phyloP scores from a whole-genome alignment of 2,113 vertebrate genomes.

The Terrapene triunguis region DNA sequence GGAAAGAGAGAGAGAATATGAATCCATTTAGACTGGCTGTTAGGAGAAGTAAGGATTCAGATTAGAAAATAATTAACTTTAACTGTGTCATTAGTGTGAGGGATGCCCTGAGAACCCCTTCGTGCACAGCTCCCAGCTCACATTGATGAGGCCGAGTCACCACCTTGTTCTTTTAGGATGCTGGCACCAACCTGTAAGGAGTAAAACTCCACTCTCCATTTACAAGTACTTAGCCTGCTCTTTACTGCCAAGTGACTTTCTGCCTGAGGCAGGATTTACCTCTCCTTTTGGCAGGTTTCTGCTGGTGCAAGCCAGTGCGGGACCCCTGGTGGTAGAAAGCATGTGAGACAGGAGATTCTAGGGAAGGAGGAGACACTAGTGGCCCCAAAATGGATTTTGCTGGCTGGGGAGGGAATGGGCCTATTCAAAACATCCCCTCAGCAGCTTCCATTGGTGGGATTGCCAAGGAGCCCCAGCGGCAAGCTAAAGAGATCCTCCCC shows the following conservation, averaged over 20 bases:
- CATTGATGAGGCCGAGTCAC: not conserved
- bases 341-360: not conserved
- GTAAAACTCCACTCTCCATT: conserved; percentile 1
- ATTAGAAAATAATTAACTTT: not conserved
- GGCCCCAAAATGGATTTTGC: not conserved
- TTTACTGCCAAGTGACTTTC: not conserved
- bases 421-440: not conserved
- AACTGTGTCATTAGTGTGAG: not conserved
- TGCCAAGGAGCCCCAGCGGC: not conserved
- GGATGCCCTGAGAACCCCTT: not conserved
- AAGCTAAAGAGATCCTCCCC: not conserved
- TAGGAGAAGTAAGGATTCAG: not conserved
- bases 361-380: rapidly evolving
- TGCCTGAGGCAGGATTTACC: not conserved
- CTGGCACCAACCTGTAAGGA: not conserved
- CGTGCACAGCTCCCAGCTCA: conserved; percentile 5
- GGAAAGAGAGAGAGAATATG: not conserved
- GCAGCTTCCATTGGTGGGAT: not conserved
- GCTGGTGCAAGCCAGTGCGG: not conserved
- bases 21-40: not conserved
- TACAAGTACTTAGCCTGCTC: not conserved
- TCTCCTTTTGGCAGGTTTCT: not conserved
- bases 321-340: not conserved
- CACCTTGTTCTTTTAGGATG: not conserved
- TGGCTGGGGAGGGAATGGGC: not conserved